Evolutionary conservation across 2,888 invertebrate species (phyloP), one percentile per base, ranked within the genome.

Genomic region (Keiferia lycopersicella): DNA sequence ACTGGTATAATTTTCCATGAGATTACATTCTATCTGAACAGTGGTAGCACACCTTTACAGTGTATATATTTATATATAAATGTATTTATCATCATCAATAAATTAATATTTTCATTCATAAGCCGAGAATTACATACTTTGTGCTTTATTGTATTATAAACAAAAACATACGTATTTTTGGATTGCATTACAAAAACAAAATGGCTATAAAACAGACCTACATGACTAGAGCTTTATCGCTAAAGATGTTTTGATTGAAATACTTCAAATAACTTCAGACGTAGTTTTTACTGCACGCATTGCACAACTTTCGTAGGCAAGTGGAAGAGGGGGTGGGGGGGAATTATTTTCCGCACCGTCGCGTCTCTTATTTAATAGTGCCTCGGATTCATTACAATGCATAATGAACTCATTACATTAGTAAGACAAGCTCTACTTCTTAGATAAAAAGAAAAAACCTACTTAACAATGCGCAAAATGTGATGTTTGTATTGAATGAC

Each of bases 381-480:
- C 45, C n/a, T 3, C 0, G n/a, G 45, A 45, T 45, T 45, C n/a
- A 45, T 16, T 45, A n/a, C 45, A 45, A 16, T 45, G 45, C 45
- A 45, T 45, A 45, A 45, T 41, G 41, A 41, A 41, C 41, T 41
- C 41, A 41, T 45, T 45, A n/a, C n/a, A 45, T 45, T n/a, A 45
- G 45, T 45, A 16, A 3, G n/a, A 45, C 45, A 45, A 45, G 16
- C 45, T 45, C 16, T 16, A 16, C 45, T 7, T 45, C 45, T 45
- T 16, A 45, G 16, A 16, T 16, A 45, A 45, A 45, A n/a, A 6
- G 16, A 45, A n/a, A 6, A 16, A 16, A 45, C 8, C 34, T 34
- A 34, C 34, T 34, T 34, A 34, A 6, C 6, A 45, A 45, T n/a
- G n/a, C 45, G 45, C n/a, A 45, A n/a, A 34, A 8, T 10, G 3